phyloP scores from a whole-genome alignment of 1,140 invertebrate genomes.

The Aphidius gifuensis region DNA sequence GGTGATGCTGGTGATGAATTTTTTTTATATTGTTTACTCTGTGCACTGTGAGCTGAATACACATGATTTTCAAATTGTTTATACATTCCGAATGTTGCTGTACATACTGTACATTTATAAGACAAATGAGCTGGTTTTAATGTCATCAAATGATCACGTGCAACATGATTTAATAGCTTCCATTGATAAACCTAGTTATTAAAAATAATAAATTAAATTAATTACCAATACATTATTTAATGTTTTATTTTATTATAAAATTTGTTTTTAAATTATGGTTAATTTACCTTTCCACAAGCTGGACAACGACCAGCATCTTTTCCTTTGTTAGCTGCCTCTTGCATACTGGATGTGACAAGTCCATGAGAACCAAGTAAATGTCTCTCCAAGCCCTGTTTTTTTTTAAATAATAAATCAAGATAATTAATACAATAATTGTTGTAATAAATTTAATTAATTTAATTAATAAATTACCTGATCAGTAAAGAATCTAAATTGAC shows the following conservation, averaged over 20 bases:
- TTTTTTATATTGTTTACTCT: slow-evolving; percentile 75
- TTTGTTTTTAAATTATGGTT: slow-evolving; percentile 5
- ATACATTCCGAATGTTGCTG: slow-evolving; percentile 92
- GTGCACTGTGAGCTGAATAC: slow-evolving; percentile 85
- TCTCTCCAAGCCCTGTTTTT: slow-evolving; percentile 75
- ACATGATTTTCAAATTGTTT: slow-evolving; percentile 93
- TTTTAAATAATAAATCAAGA: no score
- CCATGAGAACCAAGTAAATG: slow-evolving; percentile 91
- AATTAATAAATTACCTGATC: slow-evolving; percentile 56
- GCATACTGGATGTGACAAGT: slow-evolving; percentile 92
- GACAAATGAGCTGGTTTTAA: slow-evolving; percentile 88
- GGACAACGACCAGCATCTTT: slow-evolving; percentile 92
- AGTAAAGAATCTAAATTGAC: slow-evolving; percentile 84
- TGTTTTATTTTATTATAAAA: background rate
- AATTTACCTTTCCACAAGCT: slow-evolving; percentile 80
- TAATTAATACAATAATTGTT: slow-evolving; percentile 22
- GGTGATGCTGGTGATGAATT: slow-evolving; percentile 59
- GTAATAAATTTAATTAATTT: no score
- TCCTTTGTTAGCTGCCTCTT: slow-evolving; percentile 91
- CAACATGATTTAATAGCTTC: slow-evolving; percentile 88
- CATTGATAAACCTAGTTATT: slow-evolving; percentile 80
- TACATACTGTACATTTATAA: slow-evolving; percentile 93
- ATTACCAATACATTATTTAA: background rate
- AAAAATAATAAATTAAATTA: slow-evolving; percentile 16
- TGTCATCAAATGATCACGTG: slow-evolving; percentile 84